Base-by-base conservation (phyloP, 2,888 invertebrate genomes). In the Beris morrisii region DNA sequence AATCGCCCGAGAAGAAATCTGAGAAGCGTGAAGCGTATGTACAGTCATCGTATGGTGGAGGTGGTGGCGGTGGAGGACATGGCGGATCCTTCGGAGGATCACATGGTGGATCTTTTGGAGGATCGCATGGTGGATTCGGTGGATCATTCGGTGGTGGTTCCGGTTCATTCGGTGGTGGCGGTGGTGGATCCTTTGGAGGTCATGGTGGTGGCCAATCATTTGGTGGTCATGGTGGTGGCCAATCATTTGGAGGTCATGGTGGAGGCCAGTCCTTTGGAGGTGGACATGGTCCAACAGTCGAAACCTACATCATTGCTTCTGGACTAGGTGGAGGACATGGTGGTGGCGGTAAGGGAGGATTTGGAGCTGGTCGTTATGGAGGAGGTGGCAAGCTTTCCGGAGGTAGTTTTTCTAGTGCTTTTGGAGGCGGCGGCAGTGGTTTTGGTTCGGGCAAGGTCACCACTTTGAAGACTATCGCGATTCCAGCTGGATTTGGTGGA, bases 11-110 rank as follows among this genome's bases (percentile, higher is more conserved):
- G 38, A 69, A 69, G 6, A 66, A 66, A 30, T 65, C 67, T 46
- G 70, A 63, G 30, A 71, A 71, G 67, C 70, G 71, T 22, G 71
- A 71, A 58, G 22, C 22, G 22, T 22, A 22, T 22, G 54, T 50
- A n/a, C 69, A 69, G 64, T 57, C 67, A 48, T 67, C 69, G 30
- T 66, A 69, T 38, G 44, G 69, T 43, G 44, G 66, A 31, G 55
- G 45, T n/a, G 56, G 22, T 44, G 55, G 56, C 28, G 56, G 28
- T 12, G 53, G 63, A 13, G 53, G 53, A 43, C 63, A 63, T 43
- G 53, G 64, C 52, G 53, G 53, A 15, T 38, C 38, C 7, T 22
- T 22, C 22, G 22, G 22, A 22, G 22, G 22, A 22, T 22, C 22
- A 22, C 52, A 53, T 22, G 53, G 54, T 43, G 65, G 50, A 28